Evolutionary conservation across 2,113 vertebrate species (phyloP).

Genomic region (Peromyscus polionotus): DNA sequence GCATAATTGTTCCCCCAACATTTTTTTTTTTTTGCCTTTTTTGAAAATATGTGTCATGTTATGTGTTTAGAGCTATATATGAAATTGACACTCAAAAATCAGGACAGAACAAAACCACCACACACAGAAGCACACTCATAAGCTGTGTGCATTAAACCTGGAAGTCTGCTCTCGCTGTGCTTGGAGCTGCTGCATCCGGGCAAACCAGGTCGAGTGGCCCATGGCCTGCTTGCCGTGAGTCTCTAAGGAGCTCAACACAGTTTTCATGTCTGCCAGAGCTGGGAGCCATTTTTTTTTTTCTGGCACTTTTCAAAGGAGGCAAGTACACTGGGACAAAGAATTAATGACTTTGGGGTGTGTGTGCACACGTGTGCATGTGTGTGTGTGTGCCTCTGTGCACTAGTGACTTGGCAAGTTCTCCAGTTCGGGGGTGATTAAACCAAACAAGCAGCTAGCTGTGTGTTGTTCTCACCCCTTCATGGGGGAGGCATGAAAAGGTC

Average conservation of each 20-base stretch:
- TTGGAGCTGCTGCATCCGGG: accelerated
- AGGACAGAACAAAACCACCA: background rate
- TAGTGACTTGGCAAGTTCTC: background rate
- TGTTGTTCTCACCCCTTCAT: accelerated
- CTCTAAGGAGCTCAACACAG: slow-evolving; percentile 14
- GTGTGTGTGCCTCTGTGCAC: background rate
- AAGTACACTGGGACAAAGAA: background rate
- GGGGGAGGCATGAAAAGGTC: background rate
- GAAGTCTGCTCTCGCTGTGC: accelerated
- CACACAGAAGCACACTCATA: background rate
- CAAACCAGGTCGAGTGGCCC: accelerated
- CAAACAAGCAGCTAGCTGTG: background rate
- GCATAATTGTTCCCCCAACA: background rate
- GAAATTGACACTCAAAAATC: background rate
- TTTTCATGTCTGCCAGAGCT: background rate
- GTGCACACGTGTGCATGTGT: background rate
- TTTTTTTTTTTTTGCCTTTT: background rate
- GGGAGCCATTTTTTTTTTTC: background rate
- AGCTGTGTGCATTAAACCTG: background rate
- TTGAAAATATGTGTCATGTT: background rate
- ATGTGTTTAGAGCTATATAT: background rate
- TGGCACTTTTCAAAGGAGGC: background rate
- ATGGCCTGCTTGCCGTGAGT: background rate
- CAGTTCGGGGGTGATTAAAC: background rate
- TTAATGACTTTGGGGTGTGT: background rate